Evolutionary conservation across 2,113 vertebrate genomes (phyloP), one percentile per base, ranked within the genome.

Genomic region (Pluvianellus socialis): DNA sequence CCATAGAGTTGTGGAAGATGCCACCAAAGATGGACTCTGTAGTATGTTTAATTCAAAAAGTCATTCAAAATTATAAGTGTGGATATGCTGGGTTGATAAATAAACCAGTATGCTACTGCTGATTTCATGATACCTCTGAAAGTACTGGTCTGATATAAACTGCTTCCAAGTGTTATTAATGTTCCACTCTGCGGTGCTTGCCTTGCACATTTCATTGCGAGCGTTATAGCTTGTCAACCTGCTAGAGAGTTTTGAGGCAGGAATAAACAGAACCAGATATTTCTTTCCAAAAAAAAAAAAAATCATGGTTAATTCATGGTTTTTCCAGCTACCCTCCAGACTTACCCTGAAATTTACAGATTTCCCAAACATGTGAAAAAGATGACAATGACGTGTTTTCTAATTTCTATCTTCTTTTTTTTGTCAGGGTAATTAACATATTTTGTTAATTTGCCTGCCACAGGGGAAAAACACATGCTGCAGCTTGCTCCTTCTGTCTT

Each of bases 321-420:
- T 66, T 88, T 83, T 45, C 45, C 16, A 58, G 3, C 42, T 58
- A 26, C 20, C 7, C 20, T 82, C 13, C 9, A 55, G 38, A 53
- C 12, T 84, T 72, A 35, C 5, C 5, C 7, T 21, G 52, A 85
- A 23, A 92, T 70, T 53, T 83, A 70, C 30, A 42, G n/a, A 70
- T 83, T 83, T 80, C 35, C 32, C 53, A 83, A 86, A 53, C 22
- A 70, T 70, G 45, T 73, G 71, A 62, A 86, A 86, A 86, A 47
- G 12, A 28, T 12, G 42, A 50, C 1, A 0, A n/a, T 30, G 23
- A 21, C 8, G 2, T 10, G 3, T 52, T 65, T 72, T 76, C 53
- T 88, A 88, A 58, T 71, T 86, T 67, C 20, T 40, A 2, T 12
- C 26, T 55, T 59, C 15, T 11, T 40, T 61, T 61, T 38, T 40